Evolutionary conservation across 2,888 invertebrate species (phyloP).

Genomic region (Sisyra terminalis): DNA sequence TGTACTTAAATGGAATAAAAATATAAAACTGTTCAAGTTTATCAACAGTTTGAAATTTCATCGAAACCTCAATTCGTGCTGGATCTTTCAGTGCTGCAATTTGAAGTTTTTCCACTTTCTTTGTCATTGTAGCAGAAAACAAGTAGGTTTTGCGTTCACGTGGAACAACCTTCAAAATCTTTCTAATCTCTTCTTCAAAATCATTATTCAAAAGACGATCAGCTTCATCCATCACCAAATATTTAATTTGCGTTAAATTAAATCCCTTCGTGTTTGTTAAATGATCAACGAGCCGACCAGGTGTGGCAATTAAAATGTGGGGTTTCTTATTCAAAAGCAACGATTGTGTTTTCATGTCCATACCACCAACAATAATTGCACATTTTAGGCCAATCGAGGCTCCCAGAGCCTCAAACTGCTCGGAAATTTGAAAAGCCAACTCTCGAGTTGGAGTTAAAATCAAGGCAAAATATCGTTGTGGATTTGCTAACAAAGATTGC

Average conservation of each 20-base stretch:
- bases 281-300: constrained; percentile 89
- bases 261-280: constrained; percentile 97
- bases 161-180: constrained; percentile 84
- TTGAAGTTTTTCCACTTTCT: constrained; percentile 90
- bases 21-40: constrained; percentile 88
- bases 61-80: constrained; percentile 88
- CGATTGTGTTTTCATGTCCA: constrained; percentile 95
- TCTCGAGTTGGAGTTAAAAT: constrained; percentile 96
- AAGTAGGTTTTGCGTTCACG: constrained; percentile 80
- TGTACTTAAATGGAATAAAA: constrained; percentile 90
- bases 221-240: constrained; percentile 95
- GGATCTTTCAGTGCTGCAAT: constrained; percentile 88
- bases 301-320: constrained; percentile 93
- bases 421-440: constrained; percentile 94
- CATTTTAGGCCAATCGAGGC: constrained; percentile 86
- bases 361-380: constrained; percentile 94
- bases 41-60: constrained; percentile 96
- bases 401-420: constrained; percentile 95
- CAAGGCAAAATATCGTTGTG: constrained; percentile 86
- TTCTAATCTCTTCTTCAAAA: constrained; percentile 94
- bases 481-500: constrained; percentile 75
- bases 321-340: constrained; percentile 87
- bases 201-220: constrained; percentile 98
- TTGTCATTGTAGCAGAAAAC: constrained; percentile 99
- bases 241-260: constrained; percentile 74